phyloP scores from a whole-genome alignment of 2,888 invertebrate species.

The Anaspis maculata region DNA sequence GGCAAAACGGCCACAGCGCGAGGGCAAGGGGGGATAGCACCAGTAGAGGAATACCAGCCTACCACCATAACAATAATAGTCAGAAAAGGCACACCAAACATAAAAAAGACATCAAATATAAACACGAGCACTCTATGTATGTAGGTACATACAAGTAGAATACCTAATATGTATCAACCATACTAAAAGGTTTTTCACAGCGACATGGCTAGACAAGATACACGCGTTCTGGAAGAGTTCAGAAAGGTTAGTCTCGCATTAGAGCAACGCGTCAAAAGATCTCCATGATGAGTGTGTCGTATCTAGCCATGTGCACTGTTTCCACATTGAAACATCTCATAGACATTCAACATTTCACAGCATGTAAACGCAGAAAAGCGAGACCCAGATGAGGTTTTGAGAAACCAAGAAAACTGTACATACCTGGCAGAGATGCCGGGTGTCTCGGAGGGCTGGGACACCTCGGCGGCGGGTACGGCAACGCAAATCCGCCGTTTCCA shows the following conservation, averaged over 20 bases:
- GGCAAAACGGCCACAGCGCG: slow-evolving; percentile 56
- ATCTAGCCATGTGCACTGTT: too few species aligned
- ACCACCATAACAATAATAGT: slow-evolving; percentile 26
- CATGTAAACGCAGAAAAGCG: too few species aligned
- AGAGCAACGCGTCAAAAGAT: too few species aligned
- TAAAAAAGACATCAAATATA: slow-evolving; percentile 1
- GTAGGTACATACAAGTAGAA: not conserved
- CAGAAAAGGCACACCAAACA: slow-evolving; percentile 6
- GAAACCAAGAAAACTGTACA: slow-evolving; percentile 17
- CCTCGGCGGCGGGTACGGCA: slow-evolving; percentile 33
- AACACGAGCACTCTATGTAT: not conserved
- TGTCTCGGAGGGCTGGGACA: slow-evolving; percentile 38
- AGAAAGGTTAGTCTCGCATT: too few species aligned
- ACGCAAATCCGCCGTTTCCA: slow-evolving; percentile 27
- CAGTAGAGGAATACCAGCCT: slow-evolving; percentile 40
- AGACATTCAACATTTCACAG: too few species aligned
- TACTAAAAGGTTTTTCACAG: too few species aligned
- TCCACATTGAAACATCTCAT: too few species aligned
- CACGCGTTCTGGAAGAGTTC: too few species aligned
- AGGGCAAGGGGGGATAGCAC: slow-evolving; percentile 45
- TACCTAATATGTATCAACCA: not conserved
- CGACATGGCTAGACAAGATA: too few species aligned
- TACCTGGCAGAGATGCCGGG: slow-evolving; percentile 38
- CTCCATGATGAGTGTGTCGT: too few species aligned
- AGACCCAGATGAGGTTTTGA: too few species aligned